These are phyloP conservation scores for Drosophila ercepeae DNA, from an alignment of 1,140 invertebrate species.

Conservation along the genomic window DNA sequence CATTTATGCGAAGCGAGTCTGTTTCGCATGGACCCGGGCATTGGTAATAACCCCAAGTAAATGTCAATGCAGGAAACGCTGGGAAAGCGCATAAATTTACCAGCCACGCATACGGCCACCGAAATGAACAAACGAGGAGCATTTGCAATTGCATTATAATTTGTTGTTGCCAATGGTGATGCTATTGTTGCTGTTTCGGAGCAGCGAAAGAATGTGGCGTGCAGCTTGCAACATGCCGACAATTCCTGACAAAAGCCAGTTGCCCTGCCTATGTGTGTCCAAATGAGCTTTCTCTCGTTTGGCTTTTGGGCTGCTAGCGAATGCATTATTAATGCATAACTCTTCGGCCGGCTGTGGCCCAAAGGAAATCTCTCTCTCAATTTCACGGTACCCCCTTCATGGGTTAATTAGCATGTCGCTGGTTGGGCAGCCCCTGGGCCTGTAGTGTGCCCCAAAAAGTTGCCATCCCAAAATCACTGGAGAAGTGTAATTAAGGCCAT, in stretches of 20 bases:
- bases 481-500: slow-evolving; percentile 46
- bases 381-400: slow-evolving; percentile 5
- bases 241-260: slow-evolving; percentile 1
- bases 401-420: slow-evolving; percentile 66
- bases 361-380: not conserved
- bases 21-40: slow-evolving; percentile 15
- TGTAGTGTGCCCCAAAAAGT: slow-evolving; percentile 27
- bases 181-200: not conserved
- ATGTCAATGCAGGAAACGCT: slow-evolving; percentile 75
- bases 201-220: not conserved
- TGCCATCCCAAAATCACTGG: slow-evolving; percentile 25
- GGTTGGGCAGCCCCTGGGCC: slow-evolving; percentile 37
- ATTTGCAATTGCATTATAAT: slow-evolving; percentile 76
- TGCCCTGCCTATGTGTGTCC: slow-evolving; percentile 17
- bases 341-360: slow-evolving; percentile 45
- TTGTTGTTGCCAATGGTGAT: slow-evolving; percentile 39
- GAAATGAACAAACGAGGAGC: slow-evolving; percentile 30
- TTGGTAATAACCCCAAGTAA: slow-evolving; percentile 75
- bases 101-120: slow-evolving; percentile 4
- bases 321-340: slow-evolving; percentile 76
- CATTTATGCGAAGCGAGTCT: slow-evolving; percentile 63
- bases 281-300: slow-evolving; percentile 58
- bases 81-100: slow-evolving; percentile 62
- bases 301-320: slow-evolving; percentile 41
- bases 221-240: not conserved